phyloP scores from a whole-genome alignment of 1,140 invertebrate species.

The Spodoptera frugiperda region DNA sequence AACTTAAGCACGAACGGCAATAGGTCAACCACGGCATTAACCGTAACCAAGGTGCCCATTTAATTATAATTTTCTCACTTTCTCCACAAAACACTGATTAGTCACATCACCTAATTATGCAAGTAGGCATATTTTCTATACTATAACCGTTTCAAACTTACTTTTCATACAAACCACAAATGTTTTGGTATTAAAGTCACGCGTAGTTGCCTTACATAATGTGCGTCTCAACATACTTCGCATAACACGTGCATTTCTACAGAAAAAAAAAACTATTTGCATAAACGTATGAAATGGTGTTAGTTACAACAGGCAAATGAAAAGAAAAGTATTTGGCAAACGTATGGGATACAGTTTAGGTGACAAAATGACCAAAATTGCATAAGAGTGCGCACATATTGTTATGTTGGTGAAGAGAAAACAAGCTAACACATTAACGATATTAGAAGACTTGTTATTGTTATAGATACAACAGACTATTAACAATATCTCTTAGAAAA shows the following conservation, averaged over 20 bases:
- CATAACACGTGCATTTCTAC: not conserved
- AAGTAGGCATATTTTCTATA: not conserved
- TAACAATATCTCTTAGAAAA: no score
- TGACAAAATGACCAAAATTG: no score
- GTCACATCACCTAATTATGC: not conserved
- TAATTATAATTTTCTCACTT: no score
- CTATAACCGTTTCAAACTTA: not conserved
- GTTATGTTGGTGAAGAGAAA: no score
- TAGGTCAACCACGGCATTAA: no score
- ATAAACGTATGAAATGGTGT: conserved; percentile 19
- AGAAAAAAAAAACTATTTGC: conserved; percentile 35
- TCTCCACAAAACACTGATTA: not conserved
- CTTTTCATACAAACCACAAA: conserved; percentile 10
- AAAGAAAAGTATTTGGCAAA: not conserved
- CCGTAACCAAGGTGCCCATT: no score
- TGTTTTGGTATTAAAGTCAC: conserved; percentile 32
- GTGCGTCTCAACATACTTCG: not conserved
- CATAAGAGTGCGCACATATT: no score
- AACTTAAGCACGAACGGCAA: no score
- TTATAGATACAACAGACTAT: no score
- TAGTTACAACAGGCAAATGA: not conserved
- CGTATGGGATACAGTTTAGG: no score
- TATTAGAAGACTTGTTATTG: no score
- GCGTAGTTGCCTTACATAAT: conserved; percentile 15
- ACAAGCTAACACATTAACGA: no score